Percentiles rank a stretch among this genome's conserved stretches.
phyloP scores from a whole-genome alignment of 2,888 invertebrate species.

The Biston stratarius region DNA sequence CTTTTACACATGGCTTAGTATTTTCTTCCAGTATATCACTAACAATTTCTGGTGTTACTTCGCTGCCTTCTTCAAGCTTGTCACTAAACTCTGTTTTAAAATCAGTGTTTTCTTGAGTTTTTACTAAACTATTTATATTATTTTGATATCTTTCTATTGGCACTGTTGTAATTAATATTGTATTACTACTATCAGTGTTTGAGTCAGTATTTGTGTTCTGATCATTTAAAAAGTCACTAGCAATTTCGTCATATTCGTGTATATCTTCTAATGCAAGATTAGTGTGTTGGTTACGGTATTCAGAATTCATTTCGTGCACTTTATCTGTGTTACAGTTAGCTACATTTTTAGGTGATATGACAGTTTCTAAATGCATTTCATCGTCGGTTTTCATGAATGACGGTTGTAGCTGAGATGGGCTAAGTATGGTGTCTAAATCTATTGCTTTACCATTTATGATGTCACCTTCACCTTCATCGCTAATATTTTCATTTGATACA shows the following conservation, averaged over 20 bases:
- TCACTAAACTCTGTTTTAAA: constrained; percentile 15
- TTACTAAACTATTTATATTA: neutral
- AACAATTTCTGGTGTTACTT: neutral
- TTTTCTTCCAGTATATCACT: neutral
- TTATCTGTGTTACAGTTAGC: neutral
- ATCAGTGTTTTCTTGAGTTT: constrained; percentile 23
- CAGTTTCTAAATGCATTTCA: constrained; percentile 7
- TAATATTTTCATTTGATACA: neutral
- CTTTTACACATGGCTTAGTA: constrained; percentile 4
- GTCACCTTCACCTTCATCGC: neutral
- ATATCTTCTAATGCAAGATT: neutral
- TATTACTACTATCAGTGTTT: constrained; percentile 37
- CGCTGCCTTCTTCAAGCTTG: constrained; percentile 23
- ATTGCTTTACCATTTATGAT: neutral
- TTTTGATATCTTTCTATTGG: neutral
- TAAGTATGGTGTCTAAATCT: constrained; percentile 21
- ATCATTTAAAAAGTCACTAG: neutral
- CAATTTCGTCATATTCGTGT: neutral
- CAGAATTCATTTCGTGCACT: neutral
- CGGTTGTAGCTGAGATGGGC: constrained; percentile 31
- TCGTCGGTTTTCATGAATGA: neutral
- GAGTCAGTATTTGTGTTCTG: constrained; percentile 24
- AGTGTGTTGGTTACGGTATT: neutral
- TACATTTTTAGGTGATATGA: constrained; percentile 5
- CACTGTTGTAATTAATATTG: neutral